Percentiles rank a stretch among this genome's conserved stretches.
These are phyloP conservation scores for Globia sparganii DNA, from an alignment of 2,888 invertebrate species.

Conservation along the genomic window DNA sequence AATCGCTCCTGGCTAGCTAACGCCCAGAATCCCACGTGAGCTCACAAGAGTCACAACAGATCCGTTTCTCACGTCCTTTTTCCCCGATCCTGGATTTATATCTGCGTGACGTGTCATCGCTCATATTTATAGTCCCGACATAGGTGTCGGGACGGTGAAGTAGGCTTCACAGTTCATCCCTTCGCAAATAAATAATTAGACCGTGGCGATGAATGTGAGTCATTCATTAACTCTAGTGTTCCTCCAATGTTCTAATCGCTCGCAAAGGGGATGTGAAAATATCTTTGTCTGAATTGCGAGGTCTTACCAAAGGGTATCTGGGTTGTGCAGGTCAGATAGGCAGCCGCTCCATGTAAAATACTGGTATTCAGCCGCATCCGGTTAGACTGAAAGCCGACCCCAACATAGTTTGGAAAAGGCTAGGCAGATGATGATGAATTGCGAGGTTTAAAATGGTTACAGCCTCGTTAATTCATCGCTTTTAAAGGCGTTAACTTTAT, in stretches of 20 bases:
- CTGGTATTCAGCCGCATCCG: too few relatives aligned
- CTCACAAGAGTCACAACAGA: conserved; percentile 21
- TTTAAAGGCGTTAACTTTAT: conserved; percentile 3
- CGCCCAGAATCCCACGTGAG: conserved; percentile 33
- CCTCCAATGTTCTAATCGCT: conserved; percentile 14
- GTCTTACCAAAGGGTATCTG: too few relatives aligned
- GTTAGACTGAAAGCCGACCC: too few relatives aligned
- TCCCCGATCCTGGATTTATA: conserved; percentile 47
- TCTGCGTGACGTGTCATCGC: conserved; percentile 39
- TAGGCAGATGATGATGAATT: too few relatives aligned
- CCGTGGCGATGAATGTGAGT: conserved; percentile 42
- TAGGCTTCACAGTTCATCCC: conserved; percentile 51
- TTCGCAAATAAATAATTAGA: conserved; percentile 50
- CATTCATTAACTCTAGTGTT: conserved; percentile 50
- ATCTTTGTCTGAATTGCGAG: conserved; percentile 32
- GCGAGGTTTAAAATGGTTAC: conserved; percentile 19
- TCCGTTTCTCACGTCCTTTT: conserved; percentile 51
- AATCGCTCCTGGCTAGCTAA: not conserved
- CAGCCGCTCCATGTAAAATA: too few relatives aligned
- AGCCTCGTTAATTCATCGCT: not conserved
- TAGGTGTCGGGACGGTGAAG: too few relatives aligned
- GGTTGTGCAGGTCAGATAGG: too few relatives aligned
- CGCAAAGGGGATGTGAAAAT: conserved; percentile 29
- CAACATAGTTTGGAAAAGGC: too few relatives aligned
- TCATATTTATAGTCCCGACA: conserved; percentile 53